Evolutionary conservation across 2,888 invertebrate genomes (phyloP).

Genomic region (Cataglyphis altisquamis): DNA sequence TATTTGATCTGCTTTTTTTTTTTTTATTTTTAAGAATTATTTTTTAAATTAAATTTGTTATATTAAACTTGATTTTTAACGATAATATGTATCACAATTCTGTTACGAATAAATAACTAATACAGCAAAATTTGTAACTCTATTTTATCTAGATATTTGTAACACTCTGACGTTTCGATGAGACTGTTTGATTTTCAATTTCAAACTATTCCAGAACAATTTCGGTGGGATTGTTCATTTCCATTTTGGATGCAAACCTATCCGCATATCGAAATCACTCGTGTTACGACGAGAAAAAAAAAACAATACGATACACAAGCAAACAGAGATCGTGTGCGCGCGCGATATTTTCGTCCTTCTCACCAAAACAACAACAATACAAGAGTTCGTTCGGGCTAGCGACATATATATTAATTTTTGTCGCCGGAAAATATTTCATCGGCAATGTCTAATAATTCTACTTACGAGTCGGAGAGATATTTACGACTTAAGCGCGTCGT

Average conservation of each 20-base stretch:
- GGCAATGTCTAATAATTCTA: constrained; percentile 52
- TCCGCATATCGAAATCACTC: constrained; percentile 45
- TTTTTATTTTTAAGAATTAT: neutral
- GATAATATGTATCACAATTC: neutral
- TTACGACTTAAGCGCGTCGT: constrained; percentile 54
- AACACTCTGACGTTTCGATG: constrained; percentile 41
- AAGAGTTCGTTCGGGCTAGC: constrained; percentile 1
- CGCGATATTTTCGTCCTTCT: constrained; percentile 25
- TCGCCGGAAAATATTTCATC: constrained; percentile 48
- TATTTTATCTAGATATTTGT: neutral
- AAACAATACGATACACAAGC: constrained; percentile 13
- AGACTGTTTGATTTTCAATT: constrained; percentile 48
- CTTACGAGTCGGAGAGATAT: constrained; percentile 50
- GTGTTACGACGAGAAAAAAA: constrained; percentile 39
- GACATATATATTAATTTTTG: constrained; percentile 45
- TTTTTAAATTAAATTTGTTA: neutral
- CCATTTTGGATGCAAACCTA: constrained; percentile 37
- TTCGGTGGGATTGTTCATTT: constrained; percentile 49
- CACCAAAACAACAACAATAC: constrained; percentile 6
- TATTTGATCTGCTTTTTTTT: neutral
- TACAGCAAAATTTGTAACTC: neutral
- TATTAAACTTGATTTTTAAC: neutral
- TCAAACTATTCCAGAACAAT: constrained; percentile 40
- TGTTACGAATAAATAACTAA: constrained; percentile 15
- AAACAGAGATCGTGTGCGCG: neutral